These are phyloP conservation scores for Tethea ocularis DNA, from an alignment of 2,888 invertebrate species.

Conservation along the genomic window DNA sequence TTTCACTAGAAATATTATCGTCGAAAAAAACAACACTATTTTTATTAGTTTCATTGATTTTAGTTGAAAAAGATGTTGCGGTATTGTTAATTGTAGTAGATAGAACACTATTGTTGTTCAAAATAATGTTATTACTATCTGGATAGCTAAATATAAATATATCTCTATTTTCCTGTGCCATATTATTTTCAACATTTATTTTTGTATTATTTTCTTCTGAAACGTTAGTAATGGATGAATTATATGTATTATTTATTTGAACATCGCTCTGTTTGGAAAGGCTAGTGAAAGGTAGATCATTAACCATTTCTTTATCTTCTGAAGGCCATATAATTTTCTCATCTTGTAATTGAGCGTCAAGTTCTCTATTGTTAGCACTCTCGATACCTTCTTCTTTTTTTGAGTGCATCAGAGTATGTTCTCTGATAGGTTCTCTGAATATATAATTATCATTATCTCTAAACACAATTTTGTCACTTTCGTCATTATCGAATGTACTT, in stretches of 20 bases:
- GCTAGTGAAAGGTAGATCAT: background rate
- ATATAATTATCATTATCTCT: constrained; percentile 48
- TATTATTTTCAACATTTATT: constrained; percentile 17
- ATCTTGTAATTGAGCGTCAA: constrained; percentile 2
- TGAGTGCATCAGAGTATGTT: constrained; percentile 14
- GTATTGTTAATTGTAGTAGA: background rate
- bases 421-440: constrained; percentile 16
- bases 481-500: constrained; percentile 65
- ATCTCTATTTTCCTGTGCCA: constrained; percentile 36
- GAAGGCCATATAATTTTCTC: constrained; percentile 31
- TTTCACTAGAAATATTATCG: background rate
- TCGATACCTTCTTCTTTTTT: background rate
- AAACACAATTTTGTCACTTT: constrained; percentile 63
- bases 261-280: background rate
- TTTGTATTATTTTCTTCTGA: background rate
- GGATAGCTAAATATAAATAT: constrained; percentile 51
- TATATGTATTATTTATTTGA: background rate
- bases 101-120: constrained; percentile 22
- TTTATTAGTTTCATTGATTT: background rate
- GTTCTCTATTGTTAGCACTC: background rate
- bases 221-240: background rate
- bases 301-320: constrained; percentile 15
- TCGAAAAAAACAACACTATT: background rate
- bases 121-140: constrained; percentile 26
- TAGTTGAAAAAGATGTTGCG: background rate